phyloP scores from a whole-genome alignment of 2,797 vertebrate species.

The Orestias chungarensis region DNA sequence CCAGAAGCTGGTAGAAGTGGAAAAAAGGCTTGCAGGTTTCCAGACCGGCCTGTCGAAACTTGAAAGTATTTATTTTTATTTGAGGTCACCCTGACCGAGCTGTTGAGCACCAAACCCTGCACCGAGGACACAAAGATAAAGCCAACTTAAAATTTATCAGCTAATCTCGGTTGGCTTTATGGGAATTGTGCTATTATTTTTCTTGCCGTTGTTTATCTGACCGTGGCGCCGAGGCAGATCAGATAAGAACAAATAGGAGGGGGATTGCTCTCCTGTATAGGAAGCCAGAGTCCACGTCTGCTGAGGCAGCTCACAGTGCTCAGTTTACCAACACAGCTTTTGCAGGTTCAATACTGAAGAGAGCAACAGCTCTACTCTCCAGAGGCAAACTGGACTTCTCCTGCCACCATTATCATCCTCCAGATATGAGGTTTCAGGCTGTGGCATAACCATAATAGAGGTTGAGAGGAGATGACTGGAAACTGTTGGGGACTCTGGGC shows the following conservation, averaged over 20 bases:
- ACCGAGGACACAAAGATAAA: conserved; percentile 37
- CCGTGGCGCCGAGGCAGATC: conserved; percentile 61
- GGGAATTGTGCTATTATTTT: conserved; percentile 58
- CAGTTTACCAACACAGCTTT: conserved; percentile 43
- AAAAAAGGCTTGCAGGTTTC: conserved; percentile 33
- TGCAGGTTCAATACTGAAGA: conserved; percentile 52
- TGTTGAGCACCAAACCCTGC: conserved; percentile 20
- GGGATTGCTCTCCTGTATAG: conserved; percentile 25
- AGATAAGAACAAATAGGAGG: conserved; percentile 59
- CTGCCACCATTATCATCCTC: conserved; percentile 62
- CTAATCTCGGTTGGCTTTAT: conserved; percentile 53
- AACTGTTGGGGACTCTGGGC: conserved; percentile 42
- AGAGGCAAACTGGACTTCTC: conserved; percentile 50
- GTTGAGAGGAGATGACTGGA: conserved; percentile 72
- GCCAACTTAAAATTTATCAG: conserved; percentile 55
- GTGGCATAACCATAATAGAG: conserved; percentile 53
- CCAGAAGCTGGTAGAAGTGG: conserved; percentile 30
- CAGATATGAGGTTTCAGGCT: conserved; percentile 58
- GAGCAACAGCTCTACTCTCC: conserved; percentile 54
- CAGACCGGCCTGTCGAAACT: conserved; percentile 37
- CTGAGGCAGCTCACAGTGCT: conserved; percentile 37
- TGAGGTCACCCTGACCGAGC: conserved; percentile 50
- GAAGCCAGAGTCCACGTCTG: conserved; percentile 26
- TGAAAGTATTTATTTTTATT: conserved; percentile 59
- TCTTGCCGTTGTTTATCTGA: conserved; percentile 66